These are phyloP conservation scores for Nerophis ophidion DNA, from an alignment of 2,113 vertebrate genomes.

Conservation along the genomic window DNA sequence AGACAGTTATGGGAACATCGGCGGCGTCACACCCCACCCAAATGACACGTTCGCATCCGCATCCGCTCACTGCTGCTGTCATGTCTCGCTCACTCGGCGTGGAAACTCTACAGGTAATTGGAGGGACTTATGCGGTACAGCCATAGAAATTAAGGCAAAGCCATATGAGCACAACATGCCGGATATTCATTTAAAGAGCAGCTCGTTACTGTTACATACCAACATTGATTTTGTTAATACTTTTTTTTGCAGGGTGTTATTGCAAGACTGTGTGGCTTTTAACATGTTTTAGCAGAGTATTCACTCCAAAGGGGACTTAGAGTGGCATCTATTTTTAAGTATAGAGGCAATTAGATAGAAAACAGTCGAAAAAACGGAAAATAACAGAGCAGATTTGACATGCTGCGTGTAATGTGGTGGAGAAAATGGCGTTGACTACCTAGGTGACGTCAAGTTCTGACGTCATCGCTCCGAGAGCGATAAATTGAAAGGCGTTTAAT, in stretches of 20 bases:
- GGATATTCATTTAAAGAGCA: constrained; percentile 21
- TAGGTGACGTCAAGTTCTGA: no score
- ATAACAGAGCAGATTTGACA: no score
- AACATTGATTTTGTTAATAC: constrained; percentile 7
- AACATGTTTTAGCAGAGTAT: not conserved
- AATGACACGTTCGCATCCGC: constrained; percentile 30
- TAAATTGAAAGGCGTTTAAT: no score
- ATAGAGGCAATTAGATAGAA: constrained; percentile 2
- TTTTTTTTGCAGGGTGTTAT: constrained; percentile 1
- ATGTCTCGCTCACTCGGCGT: constrained; percentile 33
- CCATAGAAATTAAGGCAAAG: constrained; percentile 9
- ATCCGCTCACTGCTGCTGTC: constrained; percentile 43
- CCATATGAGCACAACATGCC: constrained; percentile 5
- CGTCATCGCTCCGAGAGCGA: no score
- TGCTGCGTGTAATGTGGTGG: no score
- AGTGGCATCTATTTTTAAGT: not conserved
- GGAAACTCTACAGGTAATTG: constrained; percentile 45
- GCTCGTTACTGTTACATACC: not conserved
- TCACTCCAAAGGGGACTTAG: not conserved
- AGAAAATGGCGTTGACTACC: no score
- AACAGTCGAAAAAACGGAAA: no score
- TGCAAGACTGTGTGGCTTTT: not conserved
- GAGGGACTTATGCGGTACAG: constrained; percentile 16
- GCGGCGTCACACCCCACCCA: constrained; percentile 32
- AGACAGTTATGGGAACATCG: constrained; percentile 38